Evolutionary conservation across 2,888 invertebrate genomes (phyloP), one percentile per base, ranked within the genome.

Genomic region (Polietes domitor): DNA sequence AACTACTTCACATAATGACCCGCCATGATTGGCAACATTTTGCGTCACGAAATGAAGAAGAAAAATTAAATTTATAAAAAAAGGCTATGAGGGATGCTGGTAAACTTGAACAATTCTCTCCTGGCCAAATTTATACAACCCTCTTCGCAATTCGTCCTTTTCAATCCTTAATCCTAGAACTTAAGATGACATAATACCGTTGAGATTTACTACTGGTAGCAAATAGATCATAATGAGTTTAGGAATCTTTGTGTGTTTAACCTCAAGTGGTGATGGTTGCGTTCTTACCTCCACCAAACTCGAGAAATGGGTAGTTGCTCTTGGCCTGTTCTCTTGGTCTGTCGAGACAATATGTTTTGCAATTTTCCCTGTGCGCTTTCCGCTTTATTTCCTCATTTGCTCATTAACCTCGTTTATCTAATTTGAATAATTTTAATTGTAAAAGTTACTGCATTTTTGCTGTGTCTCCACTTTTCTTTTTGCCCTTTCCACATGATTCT

Each of bases 361-460:
- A 7, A 12, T 41, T 41, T 47, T 47, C n/a, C n/a, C 1, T 12
- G 47, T 47, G 15, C 12, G 15, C n/a, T 32, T 32, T 32, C 32
- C 32, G 47, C 47, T 6, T 55, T 55, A 0, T 21, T 19, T 19
- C 50, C 19, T 55, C 21, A 12, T 55, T 47, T 47, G 53, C 12
- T 24, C 53, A 21, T 55, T 55, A 24, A 21, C 53, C 19, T 55
- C 10, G 21, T 55, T 55, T 21, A 26, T 24, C 15, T 58, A 15
- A 58, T 58, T 58, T 21, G 15, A 58, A 58, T 58, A 58, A 26
- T 58, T 58, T 58, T 58, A 58, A 26, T 58, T 26, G 15, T 26
- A 58, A 58, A 58, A 58, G 6, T 58, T 58, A 26, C 15, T 58
- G 26, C 15, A 58, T 15, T 58, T 26, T 26, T 26, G 26, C 15